Evolutionary conservation across 2,888 invertebrate species (phyloP), one percentile per base, ranked within the genome.

Genomic region (Neria commutata): DNA sequence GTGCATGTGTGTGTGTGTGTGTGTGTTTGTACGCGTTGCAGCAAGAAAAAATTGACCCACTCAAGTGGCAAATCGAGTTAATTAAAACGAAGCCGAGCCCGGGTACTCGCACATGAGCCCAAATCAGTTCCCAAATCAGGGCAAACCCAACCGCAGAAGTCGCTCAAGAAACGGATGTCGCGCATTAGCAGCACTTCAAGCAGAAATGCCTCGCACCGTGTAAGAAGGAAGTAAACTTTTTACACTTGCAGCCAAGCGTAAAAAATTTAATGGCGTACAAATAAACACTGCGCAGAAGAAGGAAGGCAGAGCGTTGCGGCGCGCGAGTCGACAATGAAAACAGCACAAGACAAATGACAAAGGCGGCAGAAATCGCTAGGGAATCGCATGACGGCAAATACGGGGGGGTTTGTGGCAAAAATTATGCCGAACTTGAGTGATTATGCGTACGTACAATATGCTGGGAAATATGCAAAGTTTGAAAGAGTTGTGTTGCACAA

Each of bases 51-150:
- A 52, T 61, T 60, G 60, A 69, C 67, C 69, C 69, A 73, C 70
- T 75, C 71, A 78, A 71, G 73, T 73, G 76, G 68, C 73, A 77
- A 77, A 78, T 76, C 72, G 68, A 77, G 78, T 77, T 77, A 77
- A 77, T 77, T 77, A 77, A 75, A 70, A 56, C 68, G 70, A 67
- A 66, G 63, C 34, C 50, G 40, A 40, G 19, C 16, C 40, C 16
- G 40, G 25, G 37, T 51, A 50, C 55, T 58, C 25, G 46, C 46
- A 54, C 47, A 54, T 47, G 50, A 47, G 62, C 42, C 55, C 59
- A 46, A 8, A 10, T 24, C 14, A 25, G 2, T 26, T 5, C n/a
- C n/a, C n/a, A n/a, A n/a, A n/a, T n/a, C n/a, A n/a, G n/a, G n/a
- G n/a, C n/a, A n/a, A n/a, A n/a, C n/a, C n/a, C n/a, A n/a, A 26